These are phyloP conservation scores for Sibirionetta formosa DNA, from an alignment of 2,797 vertebrate genomes.

Conservation along the genomic window DNA sequence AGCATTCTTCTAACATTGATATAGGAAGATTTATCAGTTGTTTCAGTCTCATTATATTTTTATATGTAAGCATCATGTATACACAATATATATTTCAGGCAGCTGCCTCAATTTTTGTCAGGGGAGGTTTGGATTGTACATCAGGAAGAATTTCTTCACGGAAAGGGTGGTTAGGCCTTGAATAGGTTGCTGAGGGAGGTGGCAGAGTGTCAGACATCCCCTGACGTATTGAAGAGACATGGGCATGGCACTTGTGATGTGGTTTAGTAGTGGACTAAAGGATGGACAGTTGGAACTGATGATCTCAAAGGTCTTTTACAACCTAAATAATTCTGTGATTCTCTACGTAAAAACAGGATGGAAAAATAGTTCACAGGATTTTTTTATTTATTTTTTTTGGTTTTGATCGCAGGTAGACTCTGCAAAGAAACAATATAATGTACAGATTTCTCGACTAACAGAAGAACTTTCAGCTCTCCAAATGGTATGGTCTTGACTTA, in stretches of 20 bases:
- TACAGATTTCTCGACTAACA: constrained; percentile 88
- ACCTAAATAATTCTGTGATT: background rate
- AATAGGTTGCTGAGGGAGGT: background rate
- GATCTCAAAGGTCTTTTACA: background rate
- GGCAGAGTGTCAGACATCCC: background rate
- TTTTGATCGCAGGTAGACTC: constrained; percentile 87
- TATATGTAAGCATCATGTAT: background rate
- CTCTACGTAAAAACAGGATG: background rate
- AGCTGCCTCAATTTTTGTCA: background rate
- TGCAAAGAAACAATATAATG: constrained; percentile 89
- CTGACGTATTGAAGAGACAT: background rate
- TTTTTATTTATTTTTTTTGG: background rate
- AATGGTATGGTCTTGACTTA: constrained; percentile 83
- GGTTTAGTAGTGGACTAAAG: background rate
- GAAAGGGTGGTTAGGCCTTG: background rate
- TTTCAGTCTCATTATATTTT: background rate
- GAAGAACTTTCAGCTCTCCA: constrained; percentile 92
- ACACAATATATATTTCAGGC: background rate
- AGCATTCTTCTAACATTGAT: background rate
- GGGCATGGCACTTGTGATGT: background rate
- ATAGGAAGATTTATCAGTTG: background rate
- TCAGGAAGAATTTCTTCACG: background rate
- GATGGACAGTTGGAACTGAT: background rate
- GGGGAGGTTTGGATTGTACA: background rate
- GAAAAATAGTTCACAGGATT: background rate